Evolutionary conservation across 2,888 invertebrate genomes (phyloP).

Genomic region (Hirtodrosophila confusa): DNA sequence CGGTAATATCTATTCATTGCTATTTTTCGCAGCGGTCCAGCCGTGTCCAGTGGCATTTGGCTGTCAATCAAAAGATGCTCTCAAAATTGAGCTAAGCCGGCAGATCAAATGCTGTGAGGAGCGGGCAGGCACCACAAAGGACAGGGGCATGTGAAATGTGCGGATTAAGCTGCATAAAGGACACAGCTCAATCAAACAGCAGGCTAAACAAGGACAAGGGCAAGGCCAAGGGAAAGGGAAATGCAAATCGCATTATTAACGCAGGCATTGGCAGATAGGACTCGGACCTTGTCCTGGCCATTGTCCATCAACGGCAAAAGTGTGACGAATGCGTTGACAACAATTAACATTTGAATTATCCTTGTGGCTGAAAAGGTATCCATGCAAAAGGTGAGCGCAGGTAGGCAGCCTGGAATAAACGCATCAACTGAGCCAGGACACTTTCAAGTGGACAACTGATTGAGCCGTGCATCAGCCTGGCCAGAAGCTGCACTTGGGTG

Average conservation of each 20-base stretch:
- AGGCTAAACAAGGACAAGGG: slow-evolving; percentile 50
- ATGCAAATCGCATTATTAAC: slow-evolving; percentile 83
- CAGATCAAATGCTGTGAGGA: slow-evolving; percentile 42
- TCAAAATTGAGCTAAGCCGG: slow-evolving; percentile 63
- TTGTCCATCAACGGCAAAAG: slow-evolving; percentile 65
- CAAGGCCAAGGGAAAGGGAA: slow-evolving; percentile 56
- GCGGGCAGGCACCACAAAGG: slow-evolving; percentile 16
- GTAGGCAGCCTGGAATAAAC: slow-evolving; percentile 27
- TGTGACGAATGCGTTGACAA: slow-evolving; percentile 76
- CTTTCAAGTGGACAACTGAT: slow-evolving; percentile 71
- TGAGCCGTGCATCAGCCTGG: slow-evolving; percentile 32
- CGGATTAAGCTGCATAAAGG: slow-evolving; percentile 59
- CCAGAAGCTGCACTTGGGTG: slow-evolving; percentile 19
- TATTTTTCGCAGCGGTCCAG: slow-evolving; percentile 20
- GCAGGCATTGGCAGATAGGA: slow-evolving; percentile 69
- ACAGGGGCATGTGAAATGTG: slow-evolving; percentile 56
- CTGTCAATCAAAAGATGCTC: slow-evolving; percentile 65
- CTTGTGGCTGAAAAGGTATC: slow-evolving; percentile 15
- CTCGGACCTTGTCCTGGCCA: slow-evolving; percentile 45
- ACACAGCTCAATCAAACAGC: slow-evolving; percentile 72
- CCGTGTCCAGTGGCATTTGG: slow-evolving; percentile 48
- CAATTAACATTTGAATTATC: slow-evolving; percentile 55
- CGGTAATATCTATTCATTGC: slow-evolving; percentile 1
- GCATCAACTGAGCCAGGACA: slow-evolving; percentile 26
- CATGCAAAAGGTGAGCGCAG: slow-evolving; percentile 42